Conservation (phyloP, 2,888 invertebrate genomes). For the Eupithecia dodoneata region DNA sequence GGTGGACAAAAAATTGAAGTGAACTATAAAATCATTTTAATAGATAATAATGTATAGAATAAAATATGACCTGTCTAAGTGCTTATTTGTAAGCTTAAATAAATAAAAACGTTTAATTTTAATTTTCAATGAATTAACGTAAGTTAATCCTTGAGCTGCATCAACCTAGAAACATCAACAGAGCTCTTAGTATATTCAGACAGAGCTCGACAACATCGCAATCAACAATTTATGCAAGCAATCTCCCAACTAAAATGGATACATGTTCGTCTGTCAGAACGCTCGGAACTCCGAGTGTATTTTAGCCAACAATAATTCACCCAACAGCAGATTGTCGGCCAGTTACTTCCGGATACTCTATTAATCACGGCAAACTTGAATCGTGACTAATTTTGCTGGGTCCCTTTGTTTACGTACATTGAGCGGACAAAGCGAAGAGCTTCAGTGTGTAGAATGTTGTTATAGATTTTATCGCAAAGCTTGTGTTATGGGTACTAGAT, state of each 20-base stretch:
- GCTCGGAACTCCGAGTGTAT: neutral
- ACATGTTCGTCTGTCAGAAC: conserved; percentile 1
- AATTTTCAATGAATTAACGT: no score
- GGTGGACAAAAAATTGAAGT: no score
- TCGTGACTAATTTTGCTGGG: conserved; percentile 51
- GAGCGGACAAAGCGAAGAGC: conserved; percentile 13
- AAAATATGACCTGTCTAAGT: no score
- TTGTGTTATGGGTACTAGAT: no score
- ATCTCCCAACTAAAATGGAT: conserved; percentile 12
- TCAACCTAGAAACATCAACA: neutral
- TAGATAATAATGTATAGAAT: no score
- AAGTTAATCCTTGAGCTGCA: neutral
- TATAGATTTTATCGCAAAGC: no score
- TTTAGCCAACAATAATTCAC: conserved; percentile 24
- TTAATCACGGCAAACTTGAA: conserved; percentile 56
- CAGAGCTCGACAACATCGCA: neutral
- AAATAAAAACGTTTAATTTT: no score
- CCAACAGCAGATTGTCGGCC: conserved; percentile 37
- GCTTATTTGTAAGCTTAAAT: no score
- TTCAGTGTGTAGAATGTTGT: neutral
- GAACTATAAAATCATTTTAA: no score
- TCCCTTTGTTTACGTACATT: conserved; percentile 19
- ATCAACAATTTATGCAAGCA: conserved; percentile 10
- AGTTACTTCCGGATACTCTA: conserved; percentile 48
- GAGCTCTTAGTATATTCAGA: neutral